phyloP scores from a whole-genome alignment of 2,888 invertebrate species.

The Catocala nupta region DNA sequence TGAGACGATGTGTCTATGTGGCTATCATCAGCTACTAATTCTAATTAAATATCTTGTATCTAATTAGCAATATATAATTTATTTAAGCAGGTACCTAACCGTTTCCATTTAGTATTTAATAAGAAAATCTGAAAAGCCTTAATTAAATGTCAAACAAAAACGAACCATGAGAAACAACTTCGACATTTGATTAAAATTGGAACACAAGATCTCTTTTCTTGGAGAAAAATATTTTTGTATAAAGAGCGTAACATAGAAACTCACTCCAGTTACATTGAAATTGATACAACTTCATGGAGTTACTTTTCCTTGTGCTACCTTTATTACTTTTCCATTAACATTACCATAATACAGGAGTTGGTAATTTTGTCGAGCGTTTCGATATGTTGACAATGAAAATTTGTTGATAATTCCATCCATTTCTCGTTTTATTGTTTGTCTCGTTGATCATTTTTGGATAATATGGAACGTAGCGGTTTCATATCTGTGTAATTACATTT shows the following conservation, averaged over 20 bases:
- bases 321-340: slow-evolving; percentile 59
- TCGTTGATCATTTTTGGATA: neutral
- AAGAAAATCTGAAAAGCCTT: neutral
- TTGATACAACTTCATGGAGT: slow-evolving; percentile 47
- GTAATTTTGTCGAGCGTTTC: slow-evolving; percentile 13
- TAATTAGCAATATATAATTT: too few relatives aligned
- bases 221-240: slow-evolving; percentile 31
- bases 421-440: slow-evolving; percentile 4
- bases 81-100: too few relatives aligned
- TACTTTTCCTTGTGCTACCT: slow-evolving; percentile 32
- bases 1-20: too few relatives aligned
- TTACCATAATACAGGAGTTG: slow-evolving; percentile 46
- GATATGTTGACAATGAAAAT: slow-evolving; percentile 24
- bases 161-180: neutral
- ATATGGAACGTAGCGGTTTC: neutral
- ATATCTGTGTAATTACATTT: neutral
- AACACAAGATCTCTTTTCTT: slow-evolving; percentile 18
- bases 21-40: too few relatives aligned
- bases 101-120: neutral
- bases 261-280: slow-evolving; percentile 51
- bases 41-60: too few relatives aligned
- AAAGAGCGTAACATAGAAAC: slow-evolving; percentile 44
- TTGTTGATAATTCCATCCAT: slow-evolving; percentile 20
- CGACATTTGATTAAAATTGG: neutral
- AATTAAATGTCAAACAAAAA: neutral